Evolutionary conservation across 2,888 invertebrate genomes (phyloP), one percentile per base, ranked within the genome.

Genomic region (Brenthis daphne): DNA sequence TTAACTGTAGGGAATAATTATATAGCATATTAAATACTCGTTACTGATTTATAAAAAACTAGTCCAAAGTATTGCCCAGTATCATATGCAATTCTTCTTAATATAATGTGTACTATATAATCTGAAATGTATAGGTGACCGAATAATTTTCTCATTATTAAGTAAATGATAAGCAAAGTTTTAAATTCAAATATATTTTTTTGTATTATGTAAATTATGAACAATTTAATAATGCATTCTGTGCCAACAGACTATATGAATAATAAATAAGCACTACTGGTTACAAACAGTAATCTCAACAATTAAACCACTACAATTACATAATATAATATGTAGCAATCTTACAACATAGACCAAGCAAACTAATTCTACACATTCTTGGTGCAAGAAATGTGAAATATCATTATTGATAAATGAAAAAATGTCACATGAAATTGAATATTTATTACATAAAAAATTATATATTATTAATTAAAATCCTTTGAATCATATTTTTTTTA

Each of bases 291-390:
- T 50, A 51, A 47, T 43, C 53, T 33, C 60, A 47, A 60, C 60
- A 67, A 48, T 60, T 66, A 55, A 61, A 37, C 48, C 29, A 68
- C 57, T 60, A 54, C 37, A 61, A 57, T 71, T 71, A 57, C 55
- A 57, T 64, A 43, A 68, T 63, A 63, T 56, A 43, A 11, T 43
- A 57, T 63, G 65, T 56, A 65, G 67, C 24, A 33, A 2, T 12
- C 6, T 57, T 65, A 51, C 60, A 47, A 67, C 51, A 56, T 48
- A 60, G 51, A 54, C 54, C 43, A 64, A 70, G 20, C 58, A 67
- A 64, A 57, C 33, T 20, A 5, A 57, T 33, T 70, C n/a, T 13
- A n/a, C 20, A 37, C 53, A 58, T 47, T 55, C n/a, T 58, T 20
- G 24, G 12, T 3, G 13, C 6, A 33, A 50, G 20, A 48, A 65